Evolutionary conservation across 1,140 invertebrate genomes (phyloP), one percentile per base, ranked within the genome.

Genomic region (Procambarus virginalis): DNA sequence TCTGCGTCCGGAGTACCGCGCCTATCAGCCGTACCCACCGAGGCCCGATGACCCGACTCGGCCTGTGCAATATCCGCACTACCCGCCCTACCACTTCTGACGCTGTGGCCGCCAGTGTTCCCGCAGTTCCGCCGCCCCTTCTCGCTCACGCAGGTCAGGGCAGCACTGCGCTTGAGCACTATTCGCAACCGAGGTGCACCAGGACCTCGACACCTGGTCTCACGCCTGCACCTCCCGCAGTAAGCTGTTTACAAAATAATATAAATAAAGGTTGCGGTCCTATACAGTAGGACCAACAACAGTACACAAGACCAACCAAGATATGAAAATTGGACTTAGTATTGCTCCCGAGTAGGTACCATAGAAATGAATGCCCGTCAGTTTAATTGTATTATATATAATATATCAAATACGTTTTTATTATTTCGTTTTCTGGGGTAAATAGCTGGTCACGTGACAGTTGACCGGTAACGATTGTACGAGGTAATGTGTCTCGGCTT

Each of bases 61-160:
- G 86, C 86, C 91, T 60, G 89, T 91, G 89, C 90, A 92, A 79
- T 90, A 90, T 76, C 90, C 91, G 83, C 91, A 90, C 78, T 92
- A 92, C 90, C 91, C 91, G 86, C 91, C 91, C 78, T 92, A 92
- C 84, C 91, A 92, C 84, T 92, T 92, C 91, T 92, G 91, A 92
- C 91, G 91, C 91, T 92, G 91, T 92, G 91, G 91, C 91, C 89
- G 89, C 89, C 91, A 85, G 91, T 92, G 91, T 92, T 92, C 91
- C 91, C 91, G 91, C 86, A 86, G 89, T 81, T 60, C 88, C 81
- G 84, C 91, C 76, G 80, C 86, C 84, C 84, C 51, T 14, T 58
- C 73, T 85, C 60, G 14, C 78, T 82, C 77, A 78, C 55, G 84
- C 84, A 86, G 51, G 46, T 68, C 60, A 81, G 64, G 78, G 60